phyloP scores from a whole-genome alignment of 2,888 invertebrate species.

The Bellardia bayeri region DNA sequence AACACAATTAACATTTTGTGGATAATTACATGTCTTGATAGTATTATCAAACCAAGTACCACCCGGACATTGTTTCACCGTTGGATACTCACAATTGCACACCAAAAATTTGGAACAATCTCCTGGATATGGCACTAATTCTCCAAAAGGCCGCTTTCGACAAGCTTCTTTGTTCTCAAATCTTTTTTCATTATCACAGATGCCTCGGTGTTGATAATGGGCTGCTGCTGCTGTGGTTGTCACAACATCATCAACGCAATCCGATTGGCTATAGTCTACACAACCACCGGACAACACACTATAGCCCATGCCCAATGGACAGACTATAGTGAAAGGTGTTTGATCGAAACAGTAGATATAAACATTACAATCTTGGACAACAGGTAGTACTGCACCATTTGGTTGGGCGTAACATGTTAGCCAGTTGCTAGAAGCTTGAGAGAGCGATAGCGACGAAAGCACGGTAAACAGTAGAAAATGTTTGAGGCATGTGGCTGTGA shows the following conservation, averaged over 20 bases:
- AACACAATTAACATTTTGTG: slow-evolving; percentile 74
- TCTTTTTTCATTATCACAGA: slow-evolving; percentile 74
- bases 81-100: slow-evolving; percentile 78
- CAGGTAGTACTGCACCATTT: slow-evolving; percentile 55
- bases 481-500: neutral
- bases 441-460: neutral
- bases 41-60: slow-evolving; percentile 76
- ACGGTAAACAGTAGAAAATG: neutral
- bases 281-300: slow-evolving; percentile 50
- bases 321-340: slow-evolving; percentile 56
- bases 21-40: slow-evolving; percentile 76
- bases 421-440: slow-evolving; percentile 20
- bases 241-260: slow-evolving; percentile 7
- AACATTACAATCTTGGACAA: slow-evolving; percentile 34
- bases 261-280: slow-evolving; percentile 35
- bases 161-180: slow-evolving; percentile 76
- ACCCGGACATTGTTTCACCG: slow-evolving; percentile 75
- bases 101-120: slow-evolving; percentile 77
- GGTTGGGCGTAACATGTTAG: slow-evolving; percentile 51
- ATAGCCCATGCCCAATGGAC: slow-evolving; percentile 65
- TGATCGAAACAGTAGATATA: slow-evolving; percentile 68
- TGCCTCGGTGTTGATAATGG: neutral
- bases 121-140: slow-evolving; percentile 77
- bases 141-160: slow-evolving; percentile 72
- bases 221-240: neutral